Percentiles rank a stretch among this genome's conserved stretches.
Evolutionary conservation across 2,888 invertebrate species (phyloP).

Genomic region (Platycheirus albimanus): DNA sequence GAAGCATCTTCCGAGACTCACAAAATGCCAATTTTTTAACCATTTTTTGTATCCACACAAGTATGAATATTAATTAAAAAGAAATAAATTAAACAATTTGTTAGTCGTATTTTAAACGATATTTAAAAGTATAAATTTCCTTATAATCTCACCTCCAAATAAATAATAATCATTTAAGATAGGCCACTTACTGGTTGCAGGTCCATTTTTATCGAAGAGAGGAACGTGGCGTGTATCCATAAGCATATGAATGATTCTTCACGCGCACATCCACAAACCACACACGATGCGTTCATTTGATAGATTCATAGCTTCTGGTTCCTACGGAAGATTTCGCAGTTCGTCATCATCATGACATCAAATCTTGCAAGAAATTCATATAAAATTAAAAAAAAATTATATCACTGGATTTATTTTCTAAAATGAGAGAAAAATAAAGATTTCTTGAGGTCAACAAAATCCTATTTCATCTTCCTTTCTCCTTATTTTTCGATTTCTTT

Average conservation of each 20-base stretch:
- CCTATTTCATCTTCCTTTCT: conserved; percentile 44
- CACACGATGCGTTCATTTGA: conserved; percentile 1
- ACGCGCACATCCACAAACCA: conserved; percentile 2
- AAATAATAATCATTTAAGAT: conserved; percentile 7
- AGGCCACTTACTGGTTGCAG: conserved; percentile 30
- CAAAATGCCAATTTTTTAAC: too few relatives aligned
- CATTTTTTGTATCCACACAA: too few relatives aligned
- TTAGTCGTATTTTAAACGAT: too few relatives aligned
- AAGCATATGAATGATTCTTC: not conserved
- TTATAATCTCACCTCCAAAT: conserved; percentile 13
- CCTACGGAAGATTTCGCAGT: conserved; percentile 30
- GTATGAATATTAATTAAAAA: too few relatives aligned
- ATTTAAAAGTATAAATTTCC: too few relatives aligned
- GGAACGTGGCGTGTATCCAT: not conserved
- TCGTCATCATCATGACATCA: conserved; percentile 40
- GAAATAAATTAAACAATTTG: too few relatives aligned
- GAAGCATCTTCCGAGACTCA: too few relatives aligned
- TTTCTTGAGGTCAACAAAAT: conserved; percentile 41
- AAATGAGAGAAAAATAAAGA: conserved; percentile 20
- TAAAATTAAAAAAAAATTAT: conserved; percentile 50
- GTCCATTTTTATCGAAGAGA: not conserved
- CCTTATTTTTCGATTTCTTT: conserved; percentile 39
- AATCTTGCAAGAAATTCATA: conserved; percentile 68
- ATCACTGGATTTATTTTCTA: conserved; percentile 30
- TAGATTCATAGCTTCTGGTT: conserved; percentile 26